phyloP scores from a whole-genome alignment of 2,113 vertebrate genomes.

The pig (Sus scrofa) region T2T-Sscrofa CM000814.6:70206001-70206500 shows the following conservation, averaged over 20 bases:
- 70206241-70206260: neutral
- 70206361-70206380: neutral
- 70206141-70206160: neutral
- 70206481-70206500: neutral
- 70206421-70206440: neutral
- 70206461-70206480: neutral
- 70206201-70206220: neutral
- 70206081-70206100: neutral
- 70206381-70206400: neutral
- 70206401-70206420: slow-evolving; percentile 6
- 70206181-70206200: neutral
- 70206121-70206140: neutral
- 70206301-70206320: slow-evolving; percentile 53
- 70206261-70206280: neutral
- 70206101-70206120: neutral
- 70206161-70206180: neutral
- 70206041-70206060: no score
- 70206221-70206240: neutral
- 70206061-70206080: no score
- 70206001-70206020: no score
- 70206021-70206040: no score
- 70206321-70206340: neutral
- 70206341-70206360: neutral
- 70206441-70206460: neutral
- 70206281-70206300: neutral